Conservation (phyloP, 2,797 vertebrate species). For the Balearica regulorum region DNA sequence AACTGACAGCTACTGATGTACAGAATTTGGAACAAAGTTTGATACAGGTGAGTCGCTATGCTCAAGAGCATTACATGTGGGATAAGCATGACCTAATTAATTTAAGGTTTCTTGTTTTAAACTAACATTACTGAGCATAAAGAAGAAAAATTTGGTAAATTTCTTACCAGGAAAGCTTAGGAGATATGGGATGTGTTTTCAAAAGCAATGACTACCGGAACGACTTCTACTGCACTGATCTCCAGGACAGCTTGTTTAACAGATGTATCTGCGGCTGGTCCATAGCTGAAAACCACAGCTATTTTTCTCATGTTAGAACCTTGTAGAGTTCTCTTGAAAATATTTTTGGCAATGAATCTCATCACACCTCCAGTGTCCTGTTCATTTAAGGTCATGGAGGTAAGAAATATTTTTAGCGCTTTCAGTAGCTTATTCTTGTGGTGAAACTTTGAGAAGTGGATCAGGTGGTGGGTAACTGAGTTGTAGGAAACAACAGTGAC, state of each 20-base stretch:
- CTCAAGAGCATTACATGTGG: background rate
- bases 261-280: background rate
- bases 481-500: slow-evolving; percentile 47
- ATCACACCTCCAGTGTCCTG: slow-evolving; percentile 19
- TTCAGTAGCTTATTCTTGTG: slow-evolving; percentile 23
- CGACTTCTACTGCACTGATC: slow-evolving; percentile 16
- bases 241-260: slow-evolving; percentile 42
- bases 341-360: slow-evolving; percentile 52
- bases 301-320: slow-evolving; percentile 30
- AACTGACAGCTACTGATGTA: background rate
- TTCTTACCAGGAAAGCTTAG: slow-evolving; percentile 52
- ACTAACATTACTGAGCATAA: background rate
- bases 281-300: slow-evolving; percentile 48
- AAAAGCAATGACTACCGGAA: slow-evolving; percentile 52
- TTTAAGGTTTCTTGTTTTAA: background rate
- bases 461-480: background rate
- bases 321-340: slow-evolving; percentile 59
- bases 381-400: too few relatives aligned
- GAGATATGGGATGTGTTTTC: background rate
- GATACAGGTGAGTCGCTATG: background rate
- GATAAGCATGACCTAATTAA: background rate
- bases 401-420: slow-evolving; percentile 10
- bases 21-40: background rate
- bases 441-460: slow-evolving; percentile 43
- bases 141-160: background rate